Percentiles rank a stretch among this genome's conserved stretches.
Evolutionary conservation across 2,113 vertebrate species (phyloP).

Genomic region (Craseonycteris thonglongyai): DNA sequence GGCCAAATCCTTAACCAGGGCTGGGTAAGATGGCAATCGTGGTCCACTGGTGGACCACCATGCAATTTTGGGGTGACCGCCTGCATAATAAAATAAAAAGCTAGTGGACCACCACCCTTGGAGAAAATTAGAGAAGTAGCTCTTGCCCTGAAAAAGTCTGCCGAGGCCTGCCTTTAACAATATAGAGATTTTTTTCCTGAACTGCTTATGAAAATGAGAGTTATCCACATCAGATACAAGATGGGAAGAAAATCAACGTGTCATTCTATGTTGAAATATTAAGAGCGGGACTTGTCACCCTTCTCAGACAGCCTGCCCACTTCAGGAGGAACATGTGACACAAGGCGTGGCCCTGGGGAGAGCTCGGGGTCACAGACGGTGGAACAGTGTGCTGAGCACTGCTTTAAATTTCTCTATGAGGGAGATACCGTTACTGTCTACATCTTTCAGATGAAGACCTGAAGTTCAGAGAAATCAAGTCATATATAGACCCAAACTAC

Average conservation of each 20-base stretch:
- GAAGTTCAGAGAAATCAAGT: background rate
- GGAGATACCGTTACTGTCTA: background rate
- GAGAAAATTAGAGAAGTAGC: no score
- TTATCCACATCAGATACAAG: background rate
- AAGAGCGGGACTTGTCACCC: background rate
- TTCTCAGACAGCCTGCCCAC: background rate
- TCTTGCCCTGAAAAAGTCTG: no score
- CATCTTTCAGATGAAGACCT: background rate
- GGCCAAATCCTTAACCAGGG: background rate
- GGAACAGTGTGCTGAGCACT: background rate
- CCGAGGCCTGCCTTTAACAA: no score
- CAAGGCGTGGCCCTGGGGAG: no score
- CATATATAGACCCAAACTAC: background rate
- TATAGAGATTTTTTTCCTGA: background rate
- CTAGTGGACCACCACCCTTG: no score
- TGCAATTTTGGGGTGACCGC: no score
- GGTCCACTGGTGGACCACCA: no score
- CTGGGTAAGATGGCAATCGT: no score
- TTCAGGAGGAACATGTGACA: background rate
- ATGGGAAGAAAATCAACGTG: background rate
- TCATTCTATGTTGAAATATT: background rate
- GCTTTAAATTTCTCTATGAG: background rate
- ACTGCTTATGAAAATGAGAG: background rate
- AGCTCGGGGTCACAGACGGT: background rate
- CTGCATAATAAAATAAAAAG: no score